Evolutionary conservation across 53 echinoderm and acorn worm genomes (phyloP).

Genomic region (Apostichopus leukothele): DNA sequence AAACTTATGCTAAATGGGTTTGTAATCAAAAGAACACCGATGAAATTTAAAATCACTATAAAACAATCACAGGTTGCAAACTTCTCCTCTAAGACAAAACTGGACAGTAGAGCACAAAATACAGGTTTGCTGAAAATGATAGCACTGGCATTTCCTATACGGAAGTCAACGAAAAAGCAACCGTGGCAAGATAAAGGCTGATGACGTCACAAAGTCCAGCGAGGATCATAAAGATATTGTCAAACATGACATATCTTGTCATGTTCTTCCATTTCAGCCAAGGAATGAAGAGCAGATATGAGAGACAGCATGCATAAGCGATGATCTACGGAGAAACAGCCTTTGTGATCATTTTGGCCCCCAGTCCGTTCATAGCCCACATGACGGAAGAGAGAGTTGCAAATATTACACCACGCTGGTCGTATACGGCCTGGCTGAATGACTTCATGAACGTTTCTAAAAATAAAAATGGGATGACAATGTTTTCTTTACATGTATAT

Average conservation of each 20-base stretch:
- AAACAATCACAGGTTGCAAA: not conserved
- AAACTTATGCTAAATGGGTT: not conserved
- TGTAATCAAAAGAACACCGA: constrained; percentile 6
- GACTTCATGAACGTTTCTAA: not conserved
- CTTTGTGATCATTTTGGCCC: not conserved
- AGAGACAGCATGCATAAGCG: not conserved
- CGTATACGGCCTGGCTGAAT: not conserved
- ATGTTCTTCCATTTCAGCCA: not conserved
- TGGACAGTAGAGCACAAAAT: not conserved
- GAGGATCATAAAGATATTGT: not conserved
- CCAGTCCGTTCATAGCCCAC: constrained; percentile 24
- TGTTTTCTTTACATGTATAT: too few species aligned
- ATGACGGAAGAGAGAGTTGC: not conserved
- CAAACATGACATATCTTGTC: not conserved
- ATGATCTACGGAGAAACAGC: not conserved
- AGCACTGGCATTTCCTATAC: constrained; percentile 12
- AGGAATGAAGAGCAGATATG: not conserved
- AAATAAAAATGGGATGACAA: not conserved
- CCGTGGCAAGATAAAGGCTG: not conserved
- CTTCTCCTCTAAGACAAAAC: not conserved
- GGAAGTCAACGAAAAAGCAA: not conserved
- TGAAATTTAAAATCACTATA: not conserved
- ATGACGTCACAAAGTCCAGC: not conserved
- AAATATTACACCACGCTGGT: not conserved
- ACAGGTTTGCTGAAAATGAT: constrained; percentile 30